Percentiles rank a stretch among this genome's conserved stretches.
Conservation (phyloP, 1,140 invertebrate species). For the Pogonomyrmex barbatus region DNA sequence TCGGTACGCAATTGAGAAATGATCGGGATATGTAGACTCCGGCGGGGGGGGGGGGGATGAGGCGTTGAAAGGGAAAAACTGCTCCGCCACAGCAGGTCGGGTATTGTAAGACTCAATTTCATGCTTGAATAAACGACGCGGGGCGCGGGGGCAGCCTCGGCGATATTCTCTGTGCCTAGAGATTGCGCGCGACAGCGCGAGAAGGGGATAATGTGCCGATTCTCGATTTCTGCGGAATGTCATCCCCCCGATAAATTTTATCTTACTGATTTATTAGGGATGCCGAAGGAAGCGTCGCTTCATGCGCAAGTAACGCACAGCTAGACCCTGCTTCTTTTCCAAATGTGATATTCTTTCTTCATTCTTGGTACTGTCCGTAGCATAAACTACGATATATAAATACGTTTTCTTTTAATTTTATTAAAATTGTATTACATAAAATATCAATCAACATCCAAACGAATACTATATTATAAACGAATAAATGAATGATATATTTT, state of each 20-base stretch:
- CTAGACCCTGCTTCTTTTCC: neutral
- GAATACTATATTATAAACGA: neutral
- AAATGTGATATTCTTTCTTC: slow-evolving; percentile 13
- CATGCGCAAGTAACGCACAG: slow-evolving; percentile 31
- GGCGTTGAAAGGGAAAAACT: slow-evolving; percentile 59
- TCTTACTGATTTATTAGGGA: slow-evolving; percentile 67
- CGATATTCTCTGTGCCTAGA: slow-evolving; percentile 61
- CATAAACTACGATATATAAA: neutral
- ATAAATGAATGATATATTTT: neutral
- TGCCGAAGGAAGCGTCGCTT: neutral
- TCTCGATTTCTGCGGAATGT: slow-evolving; percentile 66
- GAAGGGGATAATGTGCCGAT: slow-evolving; percentile 69
- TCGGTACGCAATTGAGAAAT: slow-evolving; percentile 65
- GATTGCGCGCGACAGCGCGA: slow-evolving; percentile 55
- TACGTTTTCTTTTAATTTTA: neutral
- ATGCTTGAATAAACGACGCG: slow-evolving; percentile 67
- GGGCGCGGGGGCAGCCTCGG: slow-evolving; percentile 14
- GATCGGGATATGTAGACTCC: slow-evolving; percentile 21
- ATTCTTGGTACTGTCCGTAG: neutral
- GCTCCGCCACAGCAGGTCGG: slow-evolving; percentile 20
- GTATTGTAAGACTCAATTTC: slow-evolving; percentile 74
- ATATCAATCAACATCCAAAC: slow-evolving; percentile 8
- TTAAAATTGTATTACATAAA: neutral
- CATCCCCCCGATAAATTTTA: slow-evolving; percentile 70
- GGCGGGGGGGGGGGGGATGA: neutral